Evolutionary conservation across 2,113 vertebrate genomes (phyloP).

Genomic region (Herpailurus yagouaroundi): DNA sequence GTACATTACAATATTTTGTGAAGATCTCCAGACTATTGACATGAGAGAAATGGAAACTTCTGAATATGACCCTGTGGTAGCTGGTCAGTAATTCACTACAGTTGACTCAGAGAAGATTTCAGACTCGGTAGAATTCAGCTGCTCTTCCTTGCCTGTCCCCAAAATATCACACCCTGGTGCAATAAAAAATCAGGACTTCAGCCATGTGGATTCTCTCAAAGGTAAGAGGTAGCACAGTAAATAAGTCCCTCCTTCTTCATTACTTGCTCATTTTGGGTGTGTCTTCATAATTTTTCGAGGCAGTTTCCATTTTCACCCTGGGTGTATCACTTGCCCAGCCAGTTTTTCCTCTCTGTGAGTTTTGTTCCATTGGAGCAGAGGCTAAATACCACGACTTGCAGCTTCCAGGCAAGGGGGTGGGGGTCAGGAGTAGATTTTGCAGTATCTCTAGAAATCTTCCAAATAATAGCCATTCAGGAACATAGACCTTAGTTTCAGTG

Average conservation of each 20-base stretch:
- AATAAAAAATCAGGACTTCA: not conserved
- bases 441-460: slow-evolving; percentile 18
- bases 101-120: slow-evolving; percentile 27
- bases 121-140: not conserved
- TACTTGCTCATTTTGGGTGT: not conserved
- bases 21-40: slow-evolving; percentile 10
- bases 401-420: not conserved
- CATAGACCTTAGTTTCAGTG: slow-evolving; percentile 60
- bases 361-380: not conserved
- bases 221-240: not conserved
- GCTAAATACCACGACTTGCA: not conserved
- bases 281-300: not conserved
- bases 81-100: not conserved
- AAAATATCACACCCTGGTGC: not conserved
- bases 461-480: slow-evolving; percentile 43
- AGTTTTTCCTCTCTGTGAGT: not conserved
- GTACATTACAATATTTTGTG: not conserved
- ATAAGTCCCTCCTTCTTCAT: not conserved
- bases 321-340: not conserved
- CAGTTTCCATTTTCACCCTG: not conserved
- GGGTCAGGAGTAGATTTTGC: not conserved
- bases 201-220: not conserved
- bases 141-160: not conserved
- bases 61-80: not conserved
- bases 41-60: not conserved